Base-by-base conservation (phyloP, 2,888 invertebrate genomes). In the Phorcus lineatus region DNA sequence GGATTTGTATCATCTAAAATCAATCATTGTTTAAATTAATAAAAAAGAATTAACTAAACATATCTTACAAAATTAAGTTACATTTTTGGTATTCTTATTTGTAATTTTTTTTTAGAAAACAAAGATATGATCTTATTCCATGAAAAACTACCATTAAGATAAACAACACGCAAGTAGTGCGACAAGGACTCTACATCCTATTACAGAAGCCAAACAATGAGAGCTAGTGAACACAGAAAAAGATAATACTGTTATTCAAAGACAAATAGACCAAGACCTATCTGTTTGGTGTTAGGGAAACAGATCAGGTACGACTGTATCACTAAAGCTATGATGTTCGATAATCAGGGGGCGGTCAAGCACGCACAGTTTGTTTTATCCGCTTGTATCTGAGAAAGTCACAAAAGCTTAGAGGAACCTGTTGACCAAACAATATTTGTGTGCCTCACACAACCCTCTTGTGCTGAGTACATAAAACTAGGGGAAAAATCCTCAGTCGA, bases 401-500 rank as follows among this genome's bases (percentile, higher is more conserved):
- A 70, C 70, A 70, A 70, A 70, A 70, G 70, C 70, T 70, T 70
- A 70, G 36, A 36, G 40, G 70, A 17, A 16, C 19, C 70, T 70
- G 70, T 19, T 70, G 70, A 40, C 31, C 70, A 70, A 70, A 70
- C 70, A 70, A 70, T 70, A 70, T 70, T 70, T 70, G 40, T 40
- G 70, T 70, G 70, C 40, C 70, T 17, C 70, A 70, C 70, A 70
- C 70, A 40, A n/a, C 31, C 40, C 36, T 31, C 31, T 17, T 11
- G 28, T 28, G 1, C 19, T 31, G 36, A 31, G 19, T 70, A 70
- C 31, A 70, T 36, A 70, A 62, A 62, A 62, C 62, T 24, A 28
- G 24, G 17, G 22, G 62, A 24, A 28, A 28, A 62, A 62, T 70
- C 19, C 70, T 31, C 9, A n/a, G 36, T 36, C 40, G 36, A 19